Conservation (phyloP, 2,797 vertebrate species). For the Falco naumanni region DNA sequence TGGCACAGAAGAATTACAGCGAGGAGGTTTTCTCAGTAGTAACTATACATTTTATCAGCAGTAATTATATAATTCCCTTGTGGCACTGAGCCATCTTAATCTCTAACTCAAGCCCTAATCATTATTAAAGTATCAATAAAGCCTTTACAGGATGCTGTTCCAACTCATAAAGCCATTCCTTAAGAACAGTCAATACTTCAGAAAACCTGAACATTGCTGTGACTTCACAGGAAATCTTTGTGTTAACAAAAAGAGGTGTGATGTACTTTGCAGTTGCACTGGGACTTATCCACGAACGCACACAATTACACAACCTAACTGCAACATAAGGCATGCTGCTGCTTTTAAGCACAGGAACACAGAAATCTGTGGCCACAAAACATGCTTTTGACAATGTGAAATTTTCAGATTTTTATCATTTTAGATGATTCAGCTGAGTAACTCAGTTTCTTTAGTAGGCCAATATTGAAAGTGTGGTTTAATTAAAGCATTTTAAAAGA, state of each 20-base stretch:
- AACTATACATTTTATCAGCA: conserved; percentile 9
- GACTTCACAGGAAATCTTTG: not conserved
- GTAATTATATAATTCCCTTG: not conserved
- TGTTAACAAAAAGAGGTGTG: not conserved
- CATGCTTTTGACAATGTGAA: not conserved
- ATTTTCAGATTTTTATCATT: not conserved
- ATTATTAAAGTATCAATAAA: conserved; percentile 6
- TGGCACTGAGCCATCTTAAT: not conserved
- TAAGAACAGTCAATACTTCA: not conserved
- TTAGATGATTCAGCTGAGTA: not conserved
- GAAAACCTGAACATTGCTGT: not conserved
- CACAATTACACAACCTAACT: not conserved
- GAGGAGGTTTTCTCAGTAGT: not conserved
- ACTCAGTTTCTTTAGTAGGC: not conserved
- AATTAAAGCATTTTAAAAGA: not conserved
- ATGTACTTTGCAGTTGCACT: not conserved
- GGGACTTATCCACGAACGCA: not conserved
- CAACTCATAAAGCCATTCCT: not conserved
- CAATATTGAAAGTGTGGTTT: not conserved
- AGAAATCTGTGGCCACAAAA: not conserved
- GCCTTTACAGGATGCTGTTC: not conserved
- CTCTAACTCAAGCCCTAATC: not conserved
- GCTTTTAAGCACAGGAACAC: not conserved
- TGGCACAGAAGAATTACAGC: not conserved
- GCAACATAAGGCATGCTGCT: not conserved